Base-by-base conservation (phyloP, 2,113 vertebrate genomes). In the Syngnathus scovelli region DNA sequence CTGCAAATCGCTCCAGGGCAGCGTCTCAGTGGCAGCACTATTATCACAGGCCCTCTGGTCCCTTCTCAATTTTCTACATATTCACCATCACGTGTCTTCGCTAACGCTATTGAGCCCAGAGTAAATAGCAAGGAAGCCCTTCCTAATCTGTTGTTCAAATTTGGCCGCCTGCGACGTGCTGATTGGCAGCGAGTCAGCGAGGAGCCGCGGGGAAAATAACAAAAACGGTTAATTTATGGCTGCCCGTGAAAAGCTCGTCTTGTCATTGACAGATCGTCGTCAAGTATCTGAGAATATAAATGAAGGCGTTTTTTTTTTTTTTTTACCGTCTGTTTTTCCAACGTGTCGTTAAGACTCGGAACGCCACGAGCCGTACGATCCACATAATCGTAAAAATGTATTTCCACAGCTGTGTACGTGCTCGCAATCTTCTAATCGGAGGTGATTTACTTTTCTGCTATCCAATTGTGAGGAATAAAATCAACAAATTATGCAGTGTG, bases 121-220 rank as follows among this genome's bases (percentile, higher is more conserved):
- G 68, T 43, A 81, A 81, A 84, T 75, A 75, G 67, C 41, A 51
- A 68, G 62, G 65, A 18, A 15, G 27, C 33, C n/a, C 56, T 19
- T 55, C 49, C 60, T 75, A 66, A 78, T 76, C 70, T 4, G 60
- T 74, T 84, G 73, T 74, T 79, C 74, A 85, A 75, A 83, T 85
- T 77, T 82, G 77, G 59, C 69, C 67, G 64, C 56, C 62, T 71
- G 66, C 76, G 77, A 80, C 81, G 76, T 65, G 55, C 39, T 74
- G 75, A 80, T 73, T 79, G 79, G 78, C 70, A 67, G 51, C 68
- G 0, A 81, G 69, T 79, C 67, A 41, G 56, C 75, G 2, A 12
- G 36, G 7, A 48, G 12, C 13, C 52, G 7, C 13, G 16, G 5
- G 36, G 27, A 27, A 36, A 36, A 62, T 15, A 43, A 44, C 12